Evolutionary conservation across 2,888 invertebrate species (phyloP).

Genomic region (Agriotes lineatus): DNA sequence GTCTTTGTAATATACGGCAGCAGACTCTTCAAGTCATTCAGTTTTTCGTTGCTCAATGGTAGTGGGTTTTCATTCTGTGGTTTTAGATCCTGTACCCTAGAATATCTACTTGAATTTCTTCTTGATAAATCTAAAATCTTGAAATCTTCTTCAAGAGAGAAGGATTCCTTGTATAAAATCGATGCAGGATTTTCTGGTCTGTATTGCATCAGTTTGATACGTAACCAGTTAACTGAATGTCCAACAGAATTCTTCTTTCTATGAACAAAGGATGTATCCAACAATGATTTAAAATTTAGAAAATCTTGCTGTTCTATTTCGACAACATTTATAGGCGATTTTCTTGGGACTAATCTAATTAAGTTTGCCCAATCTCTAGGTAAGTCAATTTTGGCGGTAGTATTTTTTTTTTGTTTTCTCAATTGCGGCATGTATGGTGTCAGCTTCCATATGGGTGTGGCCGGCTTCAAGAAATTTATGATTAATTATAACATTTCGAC

Average conservation of each 20-base stretch:
- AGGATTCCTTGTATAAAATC: no score
- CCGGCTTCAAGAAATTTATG: neutral
- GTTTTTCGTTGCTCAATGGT: neutral
- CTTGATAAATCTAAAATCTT: no score
- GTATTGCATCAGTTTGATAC: no score
- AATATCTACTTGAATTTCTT: no score
- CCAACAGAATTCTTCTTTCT: no score
- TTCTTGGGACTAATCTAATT: conserved; percentile 1
- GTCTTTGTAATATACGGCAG: no score
- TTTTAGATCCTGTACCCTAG: no score
- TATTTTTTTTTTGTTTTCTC: neutral
- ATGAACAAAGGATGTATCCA: no score
- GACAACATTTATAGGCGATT: conserved; percentile 1
- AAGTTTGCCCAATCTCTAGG: conserved; percentile 10
- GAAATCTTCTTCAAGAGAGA: no score
- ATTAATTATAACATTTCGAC: neutral
- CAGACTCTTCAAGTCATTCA: neutral
- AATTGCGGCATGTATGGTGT: neutral
- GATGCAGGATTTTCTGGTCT: no score
- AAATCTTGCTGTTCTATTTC: neutral
- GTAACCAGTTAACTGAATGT: no score
- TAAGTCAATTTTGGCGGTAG: neutral
- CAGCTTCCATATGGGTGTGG: neutral
- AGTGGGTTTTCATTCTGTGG: no score
- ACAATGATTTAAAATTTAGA: neutral